Evolutionary conservation across 1,140 invertebrate genomes (phyloP).

Genomic region (Dendroctonus valens): DNA sequence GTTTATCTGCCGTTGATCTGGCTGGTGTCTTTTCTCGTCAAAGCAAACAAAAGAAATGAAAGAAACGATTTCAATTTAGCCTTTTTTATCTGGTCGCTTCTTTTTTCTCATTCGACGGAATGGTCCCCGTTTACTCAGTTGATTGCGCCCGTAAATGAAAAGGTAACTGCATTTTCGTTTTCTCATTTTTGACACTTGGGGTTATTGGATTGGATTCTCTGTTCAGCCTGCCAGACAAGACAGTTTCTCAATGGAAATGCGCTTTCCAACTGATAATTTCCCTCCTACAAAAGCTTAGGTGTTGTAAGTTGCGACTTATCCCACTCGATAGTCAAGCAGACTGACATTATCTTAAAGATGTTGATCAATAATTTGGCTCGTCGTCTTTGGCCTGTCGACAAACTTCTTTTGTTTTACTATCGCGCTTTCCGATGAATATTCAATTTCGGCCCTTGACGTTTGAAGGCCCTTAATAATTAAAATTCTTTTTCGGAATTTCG

Average conservation of each 20-base stretch:
- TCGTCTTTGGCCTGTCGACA: not conserved
- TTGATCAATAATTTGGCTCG: constrained; percentile 13
- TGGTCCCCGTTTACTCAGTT: constrained; percentile 9
- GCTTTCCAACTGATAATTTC: not conserved
- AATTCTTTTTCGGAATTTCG: constrained; percentile 16
- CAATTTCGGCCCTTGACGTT: constrained; percentile 19
- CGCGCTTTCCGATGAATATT: constrained; percentile 18
- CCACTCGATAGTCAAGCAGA: not conserved
- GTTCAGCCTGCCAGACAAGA: not conserved
- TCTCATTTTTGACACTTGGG: not conserved
- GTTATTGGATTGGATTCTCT: not conserved
- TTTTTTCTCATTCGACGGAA: not conserved
- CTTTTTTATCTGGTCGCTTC: constrained; percentile 8
- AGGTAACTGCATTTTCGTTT: constrained; percentile 4
- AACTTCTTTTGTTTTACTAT: constrained; percentile 6
- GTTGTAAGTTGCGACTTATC: not conserved
- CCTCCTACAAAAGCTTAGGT: not conserved
- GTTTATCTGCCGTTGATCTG: constrained; percentile 4
- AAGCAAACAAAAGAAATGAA: not conserved
- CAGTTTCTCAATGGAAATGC: not conserved
- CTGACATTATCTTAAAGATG: constrained; percentile 1
- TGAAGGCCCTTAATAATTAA: constrained; percentile 20
- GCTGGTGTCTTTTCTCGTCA: not conserved
- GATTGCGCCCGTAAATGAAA: constrained; percentile 12
- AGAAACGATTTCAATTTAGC: constrained; percentile 6